Evolutionary conservation across 37 sponge, comb jelly and placozoan species (phyloP), one percentile per base, ranked within the genome.

Genomic region (Geodia barretti): DNA sequence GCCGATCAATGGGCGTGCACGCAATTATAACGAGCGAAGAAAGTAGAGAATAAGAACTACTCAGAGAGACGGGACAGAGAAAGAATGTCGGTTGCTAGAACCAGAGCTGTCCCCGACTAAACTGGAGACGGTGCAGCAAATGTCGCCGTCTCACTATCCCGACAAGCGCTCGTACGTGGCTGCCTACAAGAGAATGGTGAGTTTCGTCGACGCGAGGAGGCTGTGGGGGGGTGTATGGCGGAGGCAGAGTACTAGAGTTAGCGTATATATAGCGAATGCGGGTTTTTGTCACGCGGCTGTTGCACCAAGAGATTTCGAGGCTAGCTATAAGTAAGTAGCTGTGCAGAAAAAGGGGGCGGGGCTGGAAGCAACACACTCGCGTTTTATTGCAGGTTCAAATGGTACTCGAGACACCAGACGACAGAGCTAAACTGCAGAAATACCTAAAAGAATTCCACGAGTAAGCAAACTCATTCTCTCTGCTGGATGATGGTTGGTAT

Each of bases 121-220:
- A 70, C 41, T 75, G 31, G 76, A 67, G 21, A 58, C 89, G 11
- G 79, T 71, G 17, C 39, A 39, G 0, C 77, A 79, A 3, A 60
- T 82, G 66, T 43, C 79, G 26, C 79, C 86, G 17, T 81, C 91
- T 34, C 85, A 86, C 80, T 86, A 86, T 34, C 87, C 92, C 19
- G 92, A 91, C 73, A 86, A 82, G 69, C 60, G 39, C 36, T 82
- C 92, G 11, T 65, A 82, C 25, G 82, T 91, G 20, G 83, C 87
- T 26, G 92, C 87, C 11, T 86, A 82, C 84, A 86, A 83, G 72
- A 59, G 87, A 54, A 72, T 85, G 74, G 91, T 86, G 73, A 78
- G 72, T 78, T 9, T 75, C 60, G 60, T 19, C 11, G 11, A 59
- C 19, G 11, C 19, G 60, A 21, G 68, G 28, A 8, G 68, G 14